phyloP scores from a whole-genome alignment of 37 sponge, comb jelly and placozoan genomes.

The Spongia lamella region DNA sequence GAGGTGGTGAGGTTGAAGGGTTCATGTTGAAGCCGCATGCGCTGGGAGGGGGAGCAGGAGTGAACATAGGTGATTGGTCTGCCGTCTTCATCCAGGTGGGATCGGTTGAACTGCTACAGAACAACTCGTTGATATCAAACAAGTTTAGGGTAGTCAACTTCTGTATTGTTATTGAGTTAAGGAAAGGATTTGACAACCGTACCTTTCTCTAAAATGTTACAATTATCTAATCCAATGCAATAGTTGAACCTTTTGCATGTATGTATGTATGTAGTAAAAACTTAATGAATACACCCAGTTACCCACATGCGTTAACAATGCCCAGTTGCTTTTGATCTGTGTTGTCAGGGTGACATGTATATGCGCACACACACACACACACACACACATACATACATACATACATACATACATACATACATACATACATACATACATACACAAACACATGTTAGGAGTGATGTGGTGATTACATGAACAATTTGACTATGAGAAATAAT shows the following conservation, averaged over 20 bases:
- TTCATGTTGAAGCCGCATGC: constrained; percentile 32
- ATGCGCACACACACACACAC: constrained; percentile 4
- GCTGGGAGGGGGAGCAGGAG: constrained; percentile 66
- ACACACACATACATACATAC: constrained; percentile 29
- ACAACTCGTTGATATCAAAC: constrained; percentile 58
- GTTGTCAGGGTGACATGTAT: background rate
- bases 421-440: constrained; percentile 44
- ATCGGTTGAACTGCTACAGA: constrained; percentile 9
- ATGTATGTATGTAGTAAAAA: background rate
- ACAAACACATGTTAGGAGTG: background rate
- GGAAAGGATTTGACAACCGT: background rate
- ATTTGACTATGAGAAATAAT: too few relatives aligned
- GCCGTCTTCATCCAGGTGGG: constrained; percentile 26
- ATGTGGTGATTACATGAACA: background rate
- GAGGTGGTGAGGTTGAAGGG: background rate
- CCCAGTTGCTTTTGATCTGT: background rate
- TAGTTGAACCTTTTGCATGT: too few relatives aligned
- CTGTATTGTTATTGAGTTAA: background rate
- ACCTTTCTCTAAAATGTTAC: too few relatives aligned
- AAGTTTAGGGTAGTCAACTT: constrained; percentile 56
- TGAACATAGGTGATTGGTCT: constrained; percentile 19
- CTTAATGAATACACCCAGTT: background rate
- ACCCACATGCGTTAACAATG: background rate
- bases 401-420: constrained; percentile 26
- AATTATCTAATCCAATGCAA: too few relatives aligned